A percentile compares a stretch with the other conserved stretches of the same genome.
Conservation (phyloP, 2,888 invertebrate species). For the Metellina segmentata region DNA sequence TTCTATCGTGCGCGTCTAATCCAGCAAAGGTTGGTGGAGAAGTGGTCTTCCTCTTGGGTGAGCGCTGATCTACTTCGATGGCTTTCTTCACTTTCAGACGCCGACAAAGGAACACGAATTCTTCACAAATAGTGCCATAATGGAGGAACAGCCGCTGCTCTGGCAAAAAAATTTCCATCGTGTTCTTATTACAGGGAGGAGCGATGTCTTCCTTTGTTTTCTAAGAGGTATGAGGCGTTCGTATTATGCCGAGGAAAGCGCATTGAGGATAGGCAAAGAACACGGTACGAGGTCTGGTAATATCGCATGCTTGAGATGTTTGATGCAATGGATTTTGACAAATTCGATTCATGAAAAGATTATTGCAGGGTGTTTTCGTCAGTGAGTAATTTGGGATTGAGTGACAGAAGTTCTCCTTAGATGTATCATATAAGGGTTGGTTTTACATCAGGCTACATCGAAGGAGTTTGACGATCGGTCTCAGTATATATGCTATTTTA, state of each 20-base stretch:
- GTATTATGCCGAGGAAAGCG: conserved; percentile 2
- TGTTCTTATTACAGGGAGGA: conserved; percentile 32
- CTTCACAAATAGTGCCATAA: conserved; percentile 46
- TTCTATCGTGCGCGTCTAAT: conserved; percentile 57
- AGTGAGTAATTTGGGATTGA: too few relatives aligned
- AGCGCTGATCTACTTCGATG: conserved; percentile 48
- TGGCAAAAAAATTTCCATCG: conserved; percentile 24
- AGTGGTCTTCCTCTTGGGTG: conserved; percentile 35
- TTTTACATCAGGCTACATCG: too few relatives aligned
- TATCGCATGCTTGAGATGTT: too few relatives aligned
- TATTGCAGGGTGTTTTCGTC: too few relatives aligned
- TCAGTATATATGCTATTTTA: too few relatives aligned
- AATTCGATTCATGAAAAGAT: too few relatives aligned
- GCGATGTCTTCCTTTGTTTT: conserved; percentile 27
- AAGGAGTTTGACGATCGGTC: too few relatives aligned
- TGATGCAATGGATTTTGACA: too few relatives aligned
- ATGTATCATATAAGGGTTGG: too few relatives aligned
- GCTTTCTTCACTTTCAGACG: conserved; percentile 55
- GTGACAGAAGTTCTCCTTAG: too few relatives aligned
- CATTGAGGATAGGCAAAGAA: neutral
- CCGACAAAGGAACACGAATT: conserved; percentile 58
- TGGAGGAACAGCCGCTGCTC: conserved; percentile 1
- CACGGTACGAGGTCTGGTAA: too few relatives aligned
- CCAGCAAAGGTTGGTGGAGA: conserved; percentile 31
- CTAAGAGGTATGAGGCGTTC: neutral